Base-by-base conservation (phyloP, 2,797 vertebrate species). In the Dicrostonyx torquatus region DNA sequence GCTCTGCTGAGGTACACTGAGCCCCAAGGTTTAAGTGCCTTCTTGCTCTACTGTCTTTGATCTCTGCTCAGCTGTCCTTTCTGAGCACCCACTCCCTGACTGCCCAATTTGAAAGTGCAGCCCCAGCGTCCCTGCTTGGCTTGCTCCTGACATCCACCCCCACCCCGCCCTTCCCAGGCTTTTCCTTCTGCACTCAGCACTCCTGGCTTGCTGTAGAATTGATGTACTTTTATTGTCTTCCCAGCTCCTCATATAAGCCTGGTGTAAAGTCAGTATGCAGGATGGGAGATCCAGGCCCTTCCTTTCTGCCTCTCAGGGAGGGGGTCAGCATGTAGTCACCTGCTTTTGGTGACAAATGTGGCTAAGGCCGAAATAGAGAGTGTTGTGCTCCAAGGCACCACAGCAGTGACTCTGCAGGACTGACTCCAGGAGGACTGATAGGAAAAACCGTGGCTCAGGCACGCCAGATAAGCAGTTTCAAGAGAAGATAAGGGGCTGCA, bases 391-490 rank as follows among this genome's bases (percentile, higher is more conserved):
- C n/a, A 79, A 13, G 72, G 53, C n/a, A 43, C 75, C 79, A 15
- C 31, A 58, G 5, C 58, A n/a, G 37, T 22, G 40, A 31, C 72
- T 64, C 40, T 45, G 15, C 5, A 12, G 60, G 60, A 31, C 34
- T 8, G 9, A 60, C 48, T 37, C 89, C 2, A 0, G 95, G 0
- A 53, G n/a, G 94, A 72, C 95, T 97, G 92, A 0, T 91, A 97
- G 97, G 97, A 97, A 72, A 97, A 97, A 94, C 95, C 43, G 78
- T 40, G 31, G 95, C 94, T 96, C 93, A 96, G 45, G 48, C 48
- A 4, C 9, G 1, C 20, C 48, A 88, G 97, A 98, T 97, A 98
- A 98, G 91, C 53, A 43, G 93, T 96, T 98, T 98, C 95, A 64
- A 88, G 97, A 80, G 97, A 98, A 98, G 87, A 70, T 13, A 20